A percentile compares a stretch with the other conserved stretches of the same genome.
Conservation (phyloP, 2,888 invertebrate species). For the Aphrophora alni region DNA sequence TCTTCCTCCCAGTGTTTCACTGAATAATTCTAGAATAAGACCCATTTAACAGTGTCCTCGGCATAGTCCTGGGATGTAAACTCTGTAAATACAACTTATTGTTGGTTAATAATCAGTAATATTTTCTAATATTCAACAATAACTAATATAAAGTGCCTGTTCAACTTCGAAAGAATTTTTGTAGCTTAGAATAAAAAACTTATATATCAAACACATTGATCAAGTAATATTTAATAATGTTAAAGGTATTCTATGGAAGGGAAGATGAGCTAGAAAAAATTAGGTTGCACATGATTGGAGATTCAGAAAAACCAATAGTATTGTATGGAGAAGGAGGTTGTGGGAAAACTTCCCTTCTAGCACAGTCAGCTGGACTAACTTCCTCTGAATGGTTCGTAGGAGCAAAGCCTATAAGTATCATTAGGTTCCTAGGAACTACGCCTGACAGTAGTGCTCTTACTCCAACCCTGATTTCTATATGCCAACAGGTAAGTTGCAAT, state of each 20-base stretch:
- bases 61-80: too few relatives aligned
- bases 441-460: conserved; percentile 96
- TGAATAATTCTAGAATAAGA: too few relatives aligned
- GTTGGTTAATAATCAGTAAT: too few relatives aligned
- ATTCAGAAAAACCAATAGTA: conserved; percentile 87
- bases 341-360: conserved; percentile 94
- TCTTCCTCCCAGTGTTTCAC: too few relatives aligned
- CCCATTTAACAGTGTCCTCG: too few relatives aligned
- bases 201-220: not conserved
- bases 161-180: too few relatives aligned
- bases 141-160: too few relatives aligned
- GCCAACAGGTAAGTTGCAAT: conserved; percentile 79
- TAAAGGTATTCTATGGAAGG: conserved; percentile 87
- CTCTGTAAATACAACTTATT: too few relatives aligned
- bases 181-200: too few relatives aligned
- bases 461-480: conserved; percentile 93
- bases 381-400: conserved; percentile 75
- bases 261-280: conserved; percentile 84
- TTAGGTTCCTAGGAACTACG: conserved; percentile 94
- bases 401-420: conserved; percentile 82
- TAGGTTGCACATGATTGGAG: conserved; percentile 81
- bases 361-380: conserved; percentile 88
- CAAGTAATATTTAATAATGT: not conserved
- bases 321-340: conserved; percentile 96
- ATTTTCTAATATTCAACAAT: too few relatives aligned